Conservation (phyloP, 2,888 invertebrate genomes). For the Campaea margaritaria region DNA sequence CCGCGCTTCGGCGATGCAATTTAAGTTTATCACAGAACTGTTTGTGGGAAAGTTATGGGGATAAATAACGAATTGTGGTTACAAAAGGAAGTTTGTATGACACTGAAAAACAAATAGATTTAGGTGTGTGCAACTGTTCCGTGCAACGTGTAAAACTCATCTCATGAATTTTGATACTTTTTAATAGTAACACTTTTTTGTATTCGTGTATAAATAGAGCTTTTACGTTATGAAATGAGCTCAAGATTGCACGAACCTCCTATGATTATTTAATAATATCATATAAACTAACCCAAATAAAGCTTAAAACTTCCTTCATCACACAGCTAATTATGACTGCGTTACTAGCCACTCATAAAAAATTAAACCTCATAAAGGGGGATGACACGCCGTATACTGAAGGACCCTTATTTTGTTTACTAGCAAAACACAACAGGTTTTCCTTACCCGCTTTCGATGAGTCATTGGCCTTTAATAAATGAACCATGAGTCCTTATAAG, state of each 20-base stretch:
- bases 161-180: neutral
- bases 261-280: neutral
- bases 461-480: constrained; percentile 41
- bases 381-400: constrained; percentile 21
- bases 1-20: constrained; percentile 52
- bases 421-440: constrained; percentile 39
- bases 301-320: neutral
- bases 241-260: too few relatives aligned
- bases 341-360: constrained; percentile 18
- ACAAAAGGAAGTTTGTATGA: constrained; percentile 11
- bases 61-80: constrained; percentile 20
- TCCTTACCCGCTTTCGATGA: constrained; percentile 28
- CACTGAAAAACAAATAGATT: constrained; percentile 5
- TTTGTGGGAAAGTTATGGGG: constrained; percentile 26
- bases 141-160: neutral
- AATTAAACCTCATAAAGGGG: constrained; percentile 18
- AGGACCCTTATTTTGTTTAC: constrained; percentile 35
- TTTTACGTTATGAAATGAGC: too few relatives aligned
- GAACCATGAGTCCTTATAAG: constrained; percentile 40
- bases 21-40: constrained; percentile 49
- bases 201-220: too few relatives aligned
- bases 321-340: constrained; percentile 1
- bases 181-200: too few relatives aligned
- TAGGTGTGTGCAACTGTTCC: neutral
- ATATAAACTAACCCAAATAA: neutral